Evolutionary conservation across 53 echinoderm and acorn worm species (phyloP), one percentile per base, ranked within the genome.

Genomic region (Patiria pectinifera): DNA sequence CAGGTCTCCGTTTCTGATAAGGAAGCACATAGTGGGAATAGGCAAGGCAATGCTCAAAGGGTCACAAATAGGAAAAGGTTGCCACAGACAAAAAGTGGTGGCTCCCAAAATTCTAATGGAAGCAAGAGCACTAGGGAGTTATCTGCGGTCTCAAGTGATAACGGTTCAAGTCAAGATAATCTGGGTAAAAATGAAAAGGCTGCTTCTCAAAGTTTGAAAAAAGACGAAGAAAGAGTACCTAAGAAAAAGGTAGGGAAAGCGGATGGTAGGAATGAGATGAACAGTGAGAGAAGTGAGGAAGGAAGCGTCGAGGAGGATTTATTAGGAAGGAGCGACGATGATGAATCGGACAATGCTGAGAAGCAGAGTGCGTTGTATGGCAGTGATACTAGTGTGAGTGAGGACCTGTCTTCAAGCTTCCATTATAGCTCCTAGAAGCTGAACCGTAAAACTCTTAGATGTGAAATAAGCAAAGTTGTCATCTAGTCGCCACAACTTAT

Each of bases 341-440:
- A 47, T 4, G 80, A 79, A 45, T 45, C 11, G 24, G 90, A 81
- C 21, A 22, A 21, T 21, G 90, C 69, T 6, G 90, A 90, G 90
- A 90, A 80, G 18, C 62, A 81, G 90, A 23, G 49, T 69, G 46
- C 6, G 25, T 18, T 90, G 23, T 80, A 45, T 19, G 90, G 82
- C 4, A 90, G 90, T 77, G 90, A 90, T 71, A 90, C 90, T 2
- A 90, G 90, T 62, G 81, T 90, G 63, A 90, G 90, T 46, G 90
- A 90, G 69, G 90, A 90, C 81, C 80, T 90, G 60, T 69, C 80
- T 4, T 90, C 90, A 4, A 90, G 90, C 48, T 81, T 78, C 45
- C 78, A 89, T 61, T 89, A 89, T 45, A 89, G 62, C 62, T 89
- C 89, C 14, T 89, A 62, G 53, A 60, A 26, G 35, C 13, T 58